Evolutionary conservation across 64 coral and sea anemone species (phyloP).

Genomic region (Montipora cactus): DNA sequence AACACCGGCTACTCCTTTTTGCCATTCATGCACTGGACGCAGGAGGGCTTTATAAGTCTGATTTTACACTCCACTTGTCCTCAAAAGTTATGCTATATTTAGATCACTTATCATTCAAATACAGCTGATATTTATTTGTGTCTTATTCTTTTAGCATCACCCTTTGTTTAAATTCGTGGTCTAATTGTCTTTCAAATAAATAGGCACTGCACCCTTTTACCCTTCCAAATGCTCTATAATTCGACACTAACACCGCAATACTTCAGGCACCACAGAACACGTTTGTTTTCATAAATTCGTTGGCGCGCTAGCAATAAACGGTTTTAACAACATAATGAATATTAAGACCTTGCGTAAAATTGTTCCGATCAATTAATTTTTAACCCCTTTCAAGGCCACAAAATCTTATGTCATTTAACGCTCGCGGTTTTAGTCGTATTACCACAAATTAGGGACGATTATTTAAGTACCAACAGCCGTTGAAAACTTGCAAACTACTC

Average conservation of each 20-base stretch:
- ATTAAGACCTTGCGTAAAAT: background rate
- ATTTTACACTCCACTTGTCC: constrained; percentile 11
- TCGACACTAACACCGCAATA: background rate
- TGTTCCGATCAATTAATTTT: background rate
- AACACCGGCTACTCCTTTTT: background rate
- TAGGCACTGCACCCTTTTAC: background rate
- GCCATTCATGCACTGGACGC: background rate
- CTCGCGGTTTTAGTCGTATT: too few relatives aligned
- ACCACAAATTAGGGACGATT: background rate
- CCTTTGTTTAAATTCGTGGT: background rate
- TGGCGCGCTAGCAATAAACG: background rate
- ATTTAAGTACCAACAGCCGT: too few relatives aligned
- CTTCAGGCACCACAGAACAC: too few relatives aligned
- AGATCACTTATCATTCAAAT: constrained; percentile 21
- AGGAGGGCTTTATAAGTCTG: constrained; percentile 24
- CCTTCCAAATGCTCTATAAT: background rate
- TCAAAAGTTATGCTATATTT: constrained; percentile 26
- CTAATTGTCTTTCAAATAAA: background rate
- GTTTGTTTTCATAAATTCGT: background rate
- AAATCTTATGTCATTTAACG: background rate
- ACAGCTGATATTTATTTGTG: background rate
- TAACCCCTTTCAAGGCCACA: background rate
- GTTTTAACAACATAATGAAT: background rate
- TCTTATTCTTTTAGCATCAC: background rate
- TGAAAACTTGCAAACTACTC: too few relatives aligned